Percentiles rank a stretch among this genome's conserved stretches.
Evolutionary conservation across 92 coral and sea anemone species (phyloP).

Genomic region (Montipora capitata): DNA sequence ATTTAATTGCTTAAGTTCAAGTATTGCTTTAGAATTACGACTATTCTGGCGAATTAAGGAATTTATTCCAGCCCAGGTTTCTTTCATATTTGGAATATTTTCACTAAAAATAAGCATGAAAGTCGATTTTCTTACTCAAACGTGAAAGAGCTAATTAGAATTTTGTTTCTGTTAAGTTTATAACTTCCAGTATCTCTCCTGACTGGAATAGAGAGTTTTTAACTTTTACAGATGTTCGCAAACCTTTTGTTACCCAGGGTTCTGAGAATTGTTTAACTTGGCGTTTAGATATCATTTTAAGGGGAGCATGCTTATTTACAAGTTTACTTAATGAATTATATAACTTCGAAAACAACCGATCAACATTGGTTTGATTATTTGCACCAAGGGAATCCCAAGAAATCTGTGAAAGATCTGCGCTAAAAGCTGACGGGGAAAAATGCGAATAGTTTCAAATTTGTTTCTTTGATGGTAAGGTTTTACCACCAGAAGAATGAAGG

Average conservation of each 20-base stretch:
- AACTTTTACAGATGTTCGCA: background rate
- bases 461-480: background rate
- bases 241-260: constrained; percentile 15
- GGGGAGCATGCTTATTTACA: constrained; percentile 9
- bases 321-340: background rate
- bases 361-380: constrained; percentile 3
- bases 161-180: background rate
- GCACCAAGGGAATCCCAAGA: constrained; percentile 13
- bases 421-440: too few relatives aligned
- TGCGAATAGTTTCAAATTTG: too few relatives aligned
- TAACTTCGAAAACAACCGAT: background rate
- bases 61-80: constrained; percentile 21
- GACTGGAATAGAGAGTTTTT: background rate
- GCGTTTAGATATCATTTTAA: constrained; percentile 13
- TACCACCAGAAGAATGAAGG: too few relatives aligned
- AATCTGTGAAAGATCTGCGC: constrained; percentile 3
- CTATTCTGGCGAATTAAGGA: background rate
- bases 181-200: background rate
- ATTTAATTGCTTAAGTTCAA: background rate
- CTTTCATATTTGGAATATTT: background rate
- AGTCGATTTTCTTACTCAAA: background rate
- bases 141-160: background rate
- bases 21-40: background rate
- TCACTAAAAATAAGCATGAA: background rate
- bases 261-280: constrained; percentile 9